phyloP scores from a whole-genome alignment of 64 coral and sea anemone genomes.

The Trachythela sp. region DNA sequence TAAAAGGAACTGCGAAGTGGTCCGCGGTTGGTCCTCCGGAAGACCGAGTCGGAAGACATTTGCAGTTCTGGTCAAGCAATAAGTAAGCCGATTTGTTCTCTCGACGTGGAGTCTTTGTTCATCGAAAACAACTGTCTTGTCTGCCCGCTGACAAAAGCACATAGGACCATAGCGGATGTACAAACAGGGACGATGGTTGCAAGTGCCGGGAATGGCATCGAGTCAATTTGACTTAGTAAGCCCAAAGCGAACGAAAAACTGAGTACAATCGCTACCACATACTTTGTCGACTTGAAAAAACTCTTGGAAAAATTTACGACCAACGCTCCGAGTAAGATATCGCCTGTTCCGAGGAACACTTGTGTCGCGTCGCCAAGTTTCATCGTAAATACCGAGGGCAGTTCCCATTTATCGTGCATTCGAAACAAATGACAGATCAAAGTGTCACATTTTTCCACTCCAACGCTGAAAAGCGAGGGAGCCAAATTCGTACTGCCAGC shows the following conservation, averaged over 20 bases:
- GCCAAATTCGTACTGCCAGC: slow-evolving; percentile 59
- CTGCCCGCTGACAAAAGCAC: slow-evolving; percentile 64
- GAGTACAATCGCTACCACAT: slow-evolving; percentile 59
- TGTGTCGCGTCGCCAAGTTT: slow-evolving; percentile 72
- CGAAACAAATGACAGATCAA: slow-evolving; percentile 83
- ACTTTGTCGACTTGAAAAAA: slow-evolving; percentile 91
- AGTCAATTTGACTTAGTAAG: slow-evolving; percentile 70
- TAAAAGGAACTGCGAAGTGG: no score
- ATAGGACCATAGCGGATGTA: slow-evolving; percentile 60
- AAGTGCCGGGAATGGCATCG: slow-evolving; percentile 73
- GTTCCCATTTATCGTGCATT: slow-evolving; percentile 85
- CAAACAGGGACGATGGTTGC: slow-evolving; percentile 85
- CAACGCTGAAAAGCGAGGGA: slow-evolving; percentile 70
- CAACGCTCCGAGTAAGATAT: slow-evolving; percentile 81
- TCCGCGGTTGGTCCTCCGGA: no score
- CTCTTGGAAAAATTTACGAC: slow-evolving; percentile 87
- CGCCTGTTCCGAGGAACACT: slow-evolving; percentile 89
- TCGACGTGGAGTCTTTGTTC: slow-evolving; percentile 15
- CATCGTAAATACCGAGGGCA: slow-evolving; percentile 82
- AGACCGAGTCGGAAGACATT: no score
- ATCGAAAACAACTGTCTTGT: slow-evolving; percentile 86
- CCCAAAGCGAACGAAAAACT: slow-evolving; percentile 81
- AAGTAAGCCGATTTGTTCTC: neutral
- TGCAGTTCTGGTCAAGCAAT: neutral
- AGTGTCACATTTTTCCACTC: slow-evolving; percentile 62